A percentile compares a stretch with the other conserved stretches of the same genome.
Conservation (phyloP, 2,797 vertebrate genomes). For the Austrolebias charrua region DNA sequence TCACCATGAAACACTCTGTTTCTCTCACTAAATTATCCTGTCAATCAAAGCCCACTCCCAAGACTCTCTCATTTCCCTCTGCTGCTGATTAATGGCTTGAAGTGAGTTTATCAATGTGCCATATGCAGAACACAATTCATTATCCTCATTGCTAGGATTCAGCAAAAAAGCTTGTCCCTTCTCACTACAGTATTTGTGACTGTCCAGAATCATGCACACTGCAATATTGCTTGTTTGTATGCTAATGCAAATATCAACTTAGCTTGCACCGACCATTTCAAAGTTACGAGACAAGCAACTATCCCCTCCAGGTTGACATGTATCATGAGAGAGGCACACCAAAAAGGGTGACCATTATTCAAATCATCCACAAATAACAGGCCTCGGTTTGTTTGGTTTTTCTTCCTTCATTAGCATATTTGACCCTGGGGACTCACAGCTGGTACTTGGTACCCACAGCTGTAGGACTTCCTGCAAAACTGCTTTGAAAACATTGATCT, state of each 20-base stretch:
- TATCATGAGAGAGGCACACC: constrained; percentile 49
- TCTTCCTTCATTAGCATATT: constrained; percentile 45
- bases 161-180: constrained; percentile 66
- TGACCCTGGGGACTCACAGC: constrained; percentile 42
- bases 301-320: constrained; percentile 63
- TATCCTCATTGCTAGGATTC: constrained; percentile 73
- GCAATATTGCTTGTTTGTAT: constrained; percentile 77
- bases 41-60: constrained; percentile 77
- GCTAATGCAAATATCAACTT: constrained; percentile 83
- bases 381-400: constrained; percentile 50
- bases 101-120: constrained; percentile 82
- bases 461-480: constrained; percentile 29
- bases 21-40: constrained; percentile 78
- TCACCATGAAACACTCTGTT: constrained; percentile 67
- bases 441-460: constrained; percentile 36
- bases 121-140: constrained; percentile 82
- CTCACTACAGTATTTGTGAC: constrained; percentile 15
- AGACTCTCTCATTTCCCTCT: constrained; percentile 72
- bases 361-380: constrained; percentile 67
- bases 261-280: constrained; percentile 65
- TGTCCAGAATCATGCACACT: constrained; percentile 34
- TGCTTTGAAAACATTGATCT: constrained; percentile 46
- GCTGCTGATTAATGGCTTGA: constrained; percentile 81
- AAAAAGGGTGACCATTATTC: constrained; percentile 57
- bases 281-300: constrained; percentile 56